Percentiles rank a stretch among this genome's conserved stretches.
phyloP scores from a whole-genome alignment of 1,140 invertebrate species.

The Kradibia gibbosae region DNA sequence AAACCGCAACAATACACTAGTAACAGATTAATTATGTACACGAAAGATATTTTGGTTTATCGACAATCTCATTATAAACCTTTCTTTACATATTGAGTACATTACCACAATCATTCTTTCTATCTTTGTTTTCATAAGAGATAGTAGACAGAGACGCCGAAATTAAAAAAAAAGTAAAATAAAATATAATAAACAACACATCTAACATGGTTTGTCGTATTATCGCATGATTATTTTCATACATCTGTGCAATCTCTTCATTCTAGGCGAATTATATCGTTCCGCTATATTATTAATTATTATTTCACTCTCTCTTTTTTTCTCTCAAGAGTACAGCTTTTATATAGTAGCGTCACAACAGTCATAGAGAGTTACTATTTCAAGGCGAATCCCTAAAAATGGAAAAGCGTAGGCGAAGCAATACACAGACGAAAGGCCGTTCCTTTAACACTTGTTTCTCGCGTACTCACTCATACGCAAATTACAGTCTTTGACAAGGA shows the following conservation, averaged over 20 bases:
- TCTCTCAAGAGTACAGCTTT: conserved; percentile 24
- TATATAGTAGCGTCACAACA: conserved; percentile 8
- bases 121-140: conserved; percentile 26
- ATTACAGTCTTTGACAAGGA: conserved; percentile 50
- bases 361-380: conserved; percentile 28
- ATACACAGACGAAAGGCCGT: conserved; percentile 43
- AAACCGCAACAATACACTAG: conserved; percentile 51
- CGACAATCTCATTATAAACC: conserved; percentile 42
- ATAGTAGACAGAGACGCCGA: conserved; percentile 35
- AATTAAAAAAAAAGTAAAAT: conserved; percentile 46
- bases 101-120: conserved; percentile 19
- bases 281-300: conserved; percentile 13
- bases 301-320: conserved; percentile 5
- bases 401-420: conserved; percentile 42
- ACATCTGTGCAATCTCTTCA: conserved; percentile 21
- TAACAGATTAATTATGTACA: conserved; percentile 51
- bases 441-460: conserved; percentile 26
- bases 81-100: conserved; percentile 36
- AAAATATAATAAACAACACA: conserved; percentile 32
- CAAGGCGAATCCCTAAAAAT: conserved; percentile 36
- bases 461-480: conserved; percentile 30
- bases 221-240: conserved; percentile 30
- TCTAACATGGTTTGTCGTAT: conserved; percentile 33
- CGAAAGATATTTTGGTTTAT: conserved; percentile 52
- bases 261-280: conserved; percentile 39